phyloP scores from a whole-genome alignment of 2,888 invertebrate species.

The Euclidia mi region DNA sequence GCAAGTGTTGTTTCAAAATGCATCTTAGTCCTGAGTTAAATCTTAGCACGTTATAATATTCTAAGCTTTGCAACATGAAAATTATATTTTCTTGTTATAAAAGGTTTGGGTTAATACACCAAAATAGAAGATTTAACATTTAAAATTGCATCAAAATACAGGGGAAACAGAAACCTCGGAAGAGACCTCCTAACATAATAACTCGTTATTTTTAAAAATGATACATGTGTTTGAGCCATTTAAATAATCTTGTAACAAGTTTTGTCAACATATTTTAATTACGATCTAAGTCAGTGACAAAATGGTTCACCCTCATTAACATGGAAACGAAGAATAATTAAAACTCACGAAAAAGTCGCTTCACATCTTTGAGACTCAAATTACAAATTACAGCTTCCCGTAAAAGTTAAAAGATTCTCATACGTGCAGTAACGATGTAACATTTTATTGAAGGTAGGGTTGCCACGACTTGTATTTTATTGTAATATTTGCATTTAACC shows the following conservation, averaged over 20 bases:
- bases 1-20: too few species aligned
- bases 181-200: too few species aligned
- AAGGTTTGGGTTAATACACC: too few species aligned
- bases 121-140: too few species aligned
- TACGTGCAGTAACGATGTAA: constrained; percentile 41
- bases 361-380: constrained; percentile 51
- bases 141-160: too few species aligned
- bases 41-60: too few species aligned
- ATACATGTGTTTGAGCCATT: neutral
- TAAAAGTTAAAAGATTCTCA: constrained; percentile 52
- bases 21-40: too few species aligned
- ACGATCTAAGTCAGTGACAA: constrained; percentile 34
- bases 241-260: constrained; percentile 16
- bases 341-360: constrained; percentile 48
- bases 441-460: constrained; percentile 31
- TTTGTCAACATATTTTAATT: constrained; percentile 39
- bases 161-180: too few species aligned
- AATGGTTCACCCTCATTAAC: constrained; percentile 50
- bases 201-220: too few species aligned
- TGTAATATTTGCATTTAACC: neutral
- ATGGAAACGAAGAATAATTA: constrained; percentile 51
- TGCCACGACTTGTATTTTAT: neutral
- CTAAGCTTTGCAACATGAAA: too few species aligned
- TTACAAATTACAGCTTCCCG: constrained; percentile 46
- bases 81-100: too few species aligned